Percentiles rank a stretch among this genome's conserved stretches.
These are phyloP conservation scores for Corvus cornix DNA, from an alignment of 2,113 vertebrate species.

Conservation along the genomic window DNA sequence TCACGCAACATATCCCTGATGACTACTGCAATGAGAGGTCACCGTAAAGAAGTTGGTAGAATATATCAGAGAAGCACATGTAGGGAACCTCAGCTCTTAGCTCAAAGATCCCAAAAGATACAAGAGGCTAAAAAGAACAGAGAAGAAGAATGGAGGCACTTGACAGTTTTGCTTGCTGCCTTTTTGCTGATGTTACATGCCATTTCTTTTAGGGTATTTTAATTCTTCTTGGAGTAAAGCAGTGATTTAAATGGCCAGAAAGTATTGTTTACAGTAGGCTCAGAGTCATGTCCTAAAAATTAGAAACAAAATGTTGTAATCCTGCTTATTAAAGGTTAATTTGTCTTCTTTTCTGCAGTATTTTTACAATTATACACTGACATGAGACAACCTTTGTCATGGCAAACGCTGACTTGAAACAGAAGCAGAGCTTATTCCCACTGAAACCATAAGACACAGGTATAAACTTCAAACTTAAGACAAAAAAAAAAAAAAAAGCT, in stretches of 20 bases:
- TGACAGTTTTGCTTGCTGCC: neutral
- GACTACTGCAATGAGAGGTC: neutral
- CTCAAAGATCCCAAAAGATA: neutral
- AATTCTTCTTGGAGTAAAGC: neutral
- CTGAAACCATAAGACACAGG: fast-evolving
- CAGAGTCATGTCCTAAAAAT: neutral
- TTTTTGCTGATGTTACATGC: neutral
- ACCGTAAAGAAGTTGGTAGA: neutral
- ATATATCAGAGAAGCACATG: fast-evolving
- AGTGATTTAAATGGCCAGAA: neutral
- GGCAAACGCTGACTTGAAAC: neutral
- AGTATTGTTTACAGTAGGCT: neutral
- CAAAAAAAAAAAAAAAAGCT: neutral
- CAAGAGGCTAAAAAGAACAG: neutral
- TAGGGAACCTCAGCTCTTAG: neutral
- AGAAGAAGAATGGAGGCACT: neutral
- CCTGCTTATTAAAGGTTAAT: neutral
- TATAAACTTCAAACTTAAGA: neutral
- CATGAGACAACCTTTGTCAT: neutral
- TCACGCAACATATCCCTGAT: neutral
- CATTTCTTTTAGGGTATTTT: neutral
- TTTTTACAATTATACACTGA: neutral
- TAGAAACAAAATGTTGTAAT: neutral
- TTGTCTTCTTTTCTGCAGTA: neutral
- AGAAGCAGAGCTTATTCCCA: neutral